Evolutionary conservation across 2,888 invertebrate species (phyloP), one percentile per base, ranked within the genome.

Genomic region (Dendrolimus pini): DNA sequence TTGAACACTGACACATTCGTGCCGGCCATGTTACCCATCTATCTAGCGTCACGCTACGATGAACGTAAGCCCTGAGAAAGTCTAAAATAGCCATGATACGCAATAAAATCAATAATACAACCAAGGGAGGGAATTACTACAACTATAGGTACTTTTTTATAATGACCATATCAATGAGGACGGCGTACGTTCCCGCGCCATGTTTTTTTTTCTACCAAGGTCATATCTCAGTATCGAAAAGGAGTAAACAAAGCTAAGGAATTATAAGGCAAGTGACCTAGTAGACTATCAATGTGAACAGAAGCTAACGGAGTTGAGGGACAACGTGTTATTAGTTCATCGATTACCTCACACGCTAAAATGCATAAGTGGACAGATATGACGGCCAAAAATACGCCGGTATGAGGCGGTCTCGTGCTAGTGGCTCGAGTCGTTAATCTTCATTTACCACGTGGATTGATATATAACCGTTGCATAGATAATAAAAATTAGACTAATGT

Each of bases 191-290:
- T 86, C 82, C 75, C 87, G 87, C 89, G 89, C 89, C 89, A 88
- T 89, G 87, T 89, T 88, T 89, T 88, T 82, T 87, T 84, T 86
- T 84, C 78, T 72, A 63, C 84, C 89, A 90, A 90, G 89, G 89
- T 90, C 89, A 89, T 85, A 80, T 82, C 80, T 81, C 69, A 70
- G 78, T 83, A 83, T 83, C 78, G 78, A 83, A 87, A 84, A 82
- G 80, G 84, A 74, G 89, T 89, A 90, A 90, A 89, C 89, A 90
- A 89, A 79, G 77, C 79, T 81, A 72, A 72, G 70, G 68, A 73
- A 68, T 64, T 65, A 60, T 62, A 66, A 59, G 41, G 59, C 56
- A 59, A 60, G 59, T 61, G 54, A 59, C 65, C 58, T 61, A 66
- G 61, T 56, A 56, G 59, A 58, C 52, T 59, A 62, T 61, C 56